Conservation (phyloP, 1,140 invertebrate genomes). For the Drosophila repleta region DNA sequence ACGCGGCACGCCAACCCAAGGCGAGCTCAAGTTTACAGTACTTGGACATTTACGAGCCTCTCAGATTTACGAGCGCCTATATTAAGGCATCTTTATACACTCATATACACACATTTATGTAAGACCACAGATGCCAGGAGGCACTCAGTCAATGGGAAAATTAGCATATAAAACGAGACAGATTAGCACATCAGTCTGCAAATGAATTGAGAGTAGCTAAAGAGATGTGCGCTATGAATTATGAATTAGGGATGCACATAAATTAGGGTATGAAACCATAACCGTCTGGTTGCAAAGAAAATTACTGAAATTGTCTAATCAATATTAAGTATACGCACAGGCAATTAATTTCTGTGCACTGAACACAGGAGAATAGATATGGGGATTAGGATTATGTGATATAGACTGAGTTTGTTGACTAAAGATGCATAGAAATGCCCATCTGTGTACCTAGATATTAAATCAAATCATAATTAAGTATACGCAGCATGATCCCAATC, state of each 20-base stretch:
- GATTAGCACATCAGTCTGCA: conserved; percentile 40
- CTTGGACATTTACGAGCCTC: conserved; percentile 57
- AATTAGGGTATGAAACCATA: not conserved
- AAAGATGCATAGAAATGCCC: no score
- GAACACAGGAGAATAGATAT: no score
- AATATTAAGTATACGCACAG: no score
- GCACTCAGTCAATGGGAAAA: conserved; percentile 55
- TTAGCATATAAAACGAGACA: conserved; percentile 69
- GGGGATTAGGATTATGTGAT: no score
- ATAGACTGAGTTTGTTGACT: no score
- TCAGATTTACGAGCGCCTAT: conserved; percentile 26
- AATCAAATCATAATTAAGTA: no score
- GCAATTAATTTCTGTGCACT: no score
- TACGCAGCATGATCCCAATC: no score
- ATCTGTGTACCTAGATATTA: no score
- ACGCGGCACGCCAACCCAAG: conserved; percentile 6
- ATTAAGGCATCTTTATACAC: conserved; percentile 16
- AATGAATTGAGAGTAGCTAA: conserved; percentile 6
- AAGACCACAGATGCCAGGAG: conserved; percentile 17
- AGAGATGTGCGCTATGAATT: not conserved
- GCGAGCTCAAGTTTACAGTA: conserved; percentile 29
- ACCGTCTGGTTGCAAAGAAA: no score
- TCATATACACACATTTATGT: conserved; percentile 10
- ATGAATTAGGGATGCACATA: not conserved
- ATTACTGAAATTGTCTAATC: no score